These are phyloP conservation scores for Coracias cyanogaster DNA, from an alignment of 2,797 vertebrate species.

Conservation along the genomic window DNA sequence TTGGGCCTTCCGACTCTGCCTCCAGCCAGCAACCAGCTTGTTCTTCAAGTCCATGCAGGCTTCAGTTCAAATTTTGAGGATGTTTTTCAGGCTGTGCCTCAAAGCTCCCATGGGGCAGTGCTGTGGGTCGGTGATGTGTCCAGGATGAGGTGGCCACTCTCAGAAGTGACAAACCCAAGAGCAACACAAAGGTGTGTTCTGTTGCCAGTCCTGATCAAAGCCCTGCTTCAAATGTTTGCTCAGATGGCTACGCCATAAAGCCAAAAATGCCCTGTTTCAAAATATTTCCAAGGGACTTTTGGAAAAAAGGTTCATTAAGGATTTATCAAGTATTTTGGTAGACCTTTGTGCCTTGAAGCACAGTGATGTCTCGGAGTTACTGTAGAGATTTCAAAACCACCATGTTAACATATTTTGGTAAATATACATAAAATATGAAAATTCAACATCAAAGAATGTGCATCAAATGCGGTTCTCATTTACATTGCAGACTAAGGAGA, in stretches of 20 bases:
- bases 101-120: background rate
- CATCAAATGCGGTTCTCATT: conserved; percentile 41
- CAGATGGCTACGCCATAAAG: background rate
- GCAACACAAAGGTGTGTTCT: background rate
- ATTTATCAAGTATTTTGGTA: background rate
- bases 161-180: background rate
- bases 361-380: background rate
- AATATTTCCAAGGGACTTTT: background rate
- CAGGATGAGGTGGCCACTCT: background rate
- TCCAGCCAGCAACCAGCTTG: background rate
- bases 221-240: background rate
- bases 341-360: background rate
- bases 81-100: background rate
- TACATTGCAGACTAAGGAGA: conserved; percentile 30
- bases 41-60: background rate
- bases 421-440: conserved; percentile 33
- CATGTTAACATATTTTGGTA: conserved; percentile 1
- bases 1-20: background rate
- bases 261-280: background rate
- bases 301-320: background rate
- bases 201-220: background rate
- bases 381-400: background rate
- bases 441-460: conserved; percentile 38
- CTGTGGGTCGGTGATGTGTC: rapidly evolving
- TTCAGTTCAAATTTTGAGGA: background rate